Conservation (phyloP, 1,140 invertebrate species). For the Conus betulinus region DNA sequence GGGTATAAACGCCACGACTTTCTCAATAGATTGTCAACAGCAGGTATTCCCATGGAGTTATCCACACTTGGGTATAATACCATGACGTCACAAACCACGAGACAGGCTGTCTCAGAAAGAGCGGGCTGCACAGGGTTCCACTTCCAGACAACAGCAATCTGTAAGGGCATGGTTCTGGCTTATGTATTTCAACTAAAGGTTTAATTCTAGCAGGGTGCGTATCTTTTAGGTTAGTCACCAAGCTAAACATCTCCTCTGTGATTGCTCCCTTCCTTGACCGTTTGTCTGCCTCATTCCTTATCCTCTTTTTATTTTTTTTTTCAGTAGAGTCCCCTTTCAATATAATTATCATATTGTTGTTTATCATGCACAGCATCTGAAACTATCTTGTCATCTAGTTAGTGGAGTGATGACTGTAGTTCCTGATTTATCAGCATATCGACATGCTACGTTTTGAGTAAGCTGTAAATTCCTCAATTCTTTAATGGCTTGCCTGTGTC, state of each 20-base stretch:
- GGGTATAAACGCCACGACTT: background rate
- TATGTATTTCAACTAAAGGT: background rate
- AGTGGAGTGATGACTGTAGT: background rate
- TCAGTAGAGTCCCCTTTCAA: background rate
- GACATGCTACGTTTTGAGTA: background rate
- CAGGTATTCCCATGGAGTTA: background rate
- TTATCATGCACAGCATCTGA: background rate
- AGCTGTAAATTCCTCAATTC: background rate
- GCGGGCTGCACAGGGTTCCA: background rate
- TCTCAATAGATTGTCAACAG: background rate
- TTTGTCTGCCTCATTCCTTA: background rate
- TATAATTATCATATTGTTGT: background rate
- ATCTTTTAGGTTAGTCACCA: background rate
- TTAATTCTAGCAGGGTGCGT: background rate
- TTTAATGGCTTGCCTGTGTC: background rate
- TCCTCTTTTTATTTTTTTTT: background rate
- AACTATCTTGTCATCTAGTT: background rate
- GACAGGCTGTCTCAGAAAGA: too few relatives aligned
- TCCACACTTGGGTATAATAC: background rate
- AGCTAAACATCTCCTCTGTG: background rate
- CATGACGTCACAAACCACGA: background rate
- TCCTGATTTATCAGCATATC: constrained; percentile 2
- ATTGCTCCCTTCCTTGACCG: background rate
- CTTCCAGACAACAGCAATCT: background rate
- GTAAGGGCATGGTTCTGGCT: background rate